A percentile compares a stretch with the other conserved stretches of the same genome.
Evolutionary conservation across 2,797 vertebrate genomes (phyloP).

Genomic region (Sebastes glaucus): DNA sequence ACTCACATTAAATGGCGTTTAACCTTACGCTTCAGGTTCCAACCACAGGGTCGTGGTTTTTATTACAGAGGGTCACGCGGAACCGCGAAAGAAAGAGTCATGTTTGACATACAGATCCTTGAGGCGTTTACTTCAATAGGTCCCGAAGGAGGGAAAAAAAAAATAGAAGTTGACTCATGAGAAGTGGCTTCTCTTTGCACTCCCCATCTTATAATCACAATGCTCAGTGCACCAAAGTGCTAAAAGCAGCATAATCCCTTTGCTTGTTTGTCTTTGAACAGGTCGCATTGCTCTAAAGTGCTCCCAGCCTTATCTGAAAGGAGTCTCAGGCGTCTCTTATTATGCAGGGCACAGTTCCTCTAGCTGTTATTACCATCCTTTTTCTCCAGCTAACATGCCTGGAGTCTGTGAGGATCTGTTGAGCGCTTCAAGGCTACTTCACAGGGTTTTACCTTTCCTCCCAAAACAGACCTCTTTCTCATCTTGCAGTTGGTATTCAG

Average conservation of each 20-base stretch:
- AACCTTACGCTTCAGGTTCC: not conserved
- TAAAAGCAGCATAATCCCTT: slow-evolving; percentile 81
- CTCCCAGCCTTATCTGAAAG: slow-evolving; percentile 77
- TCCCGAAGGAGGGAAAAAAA: not conserved
- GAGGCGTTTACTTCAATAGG: slow-evolving; percentile 23
- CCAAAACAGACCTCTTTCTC: slow-evolving; percentile 69
- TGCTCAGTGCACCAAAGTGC: slow-evolving; percentile 64
- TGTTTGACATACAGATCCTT: slow-evolving; percentile 29
- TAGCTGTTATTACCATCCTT: slow-evolving; percentile 73
- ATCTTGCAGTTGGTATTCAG: slow-evolving; percentile 63
- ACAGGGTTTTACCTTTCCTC: slow-evolving; percentile 67
- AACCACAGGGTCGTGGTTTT: not conserved
- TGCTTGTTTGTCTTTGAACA: slow-evolving; percentile 79
- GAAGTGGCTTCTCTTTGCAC: slow-evolving; percentile 43
- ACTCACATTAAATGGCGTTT: slow-evolving; percentile 16
- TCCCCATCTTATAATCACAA: slow-evolving; percentile 65
- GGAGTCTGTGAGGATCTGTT: slow-evolving; percentile 67
- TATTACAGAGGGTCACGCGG: not conserved
- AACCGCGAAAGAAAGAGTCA: not conserved
- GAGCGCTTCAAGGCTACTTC: slow-evolving; percentile 62
- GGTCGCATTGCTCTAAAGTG: slow-evolving; percentile 75
- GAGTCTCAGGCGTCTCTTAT: slow-evolving; percentile 76
- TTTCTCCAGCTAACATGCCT: slow-evolving; percentile 61
- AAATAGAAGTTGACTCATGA: slow-evolving; percentile 41
- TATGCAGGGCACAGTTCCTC: slow-evolving; percentile 76